A percentile compares a stretch with the other conserved stretches of the same genome.
Conservation (phyloP, 2,113 vertebrate species). For the Lepus europaeus region DNA sequence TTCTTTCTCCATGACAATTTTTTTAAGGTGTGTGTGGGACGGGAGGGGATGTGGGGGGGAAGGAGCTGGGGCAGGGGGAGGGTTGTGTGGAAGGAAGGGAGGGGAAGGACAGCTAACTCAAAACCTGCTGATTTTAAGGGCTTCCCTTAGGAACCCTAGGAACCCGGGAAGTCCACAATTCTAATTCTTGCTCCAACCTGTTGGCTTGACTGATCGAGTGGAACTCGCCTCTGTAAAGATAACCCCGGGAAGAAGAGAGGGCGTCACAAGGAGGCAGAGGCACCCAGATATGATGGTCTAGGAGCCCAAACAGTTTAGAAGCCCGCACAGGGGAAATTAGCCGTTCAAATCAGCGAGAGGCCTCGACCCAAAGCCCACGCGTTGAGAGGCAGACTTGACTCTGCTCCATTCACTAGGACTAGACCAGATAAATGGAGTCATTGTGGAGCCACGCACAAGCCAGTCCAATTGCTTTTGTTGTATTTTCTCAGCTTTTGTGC, state of each 20-base stretch:
- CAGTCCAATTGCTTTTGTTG: conserved; percentile 74
- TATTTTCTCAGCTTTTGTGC: conserved; percentile 71
- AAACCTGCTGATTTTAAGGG: conserved; percentile 42
- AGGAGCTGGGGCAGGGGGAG: too few relatives aligned
- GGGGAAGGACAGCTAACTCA: not conserved
- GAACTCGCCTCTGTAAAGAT: not conserved
- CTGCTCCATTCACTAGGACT: conserved; percentile 82
- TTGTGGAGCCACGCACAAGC: conserved; percentile 84
- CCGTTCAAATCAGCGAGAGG: conserved; percentile 74
- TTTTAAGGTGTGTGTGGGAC: not conserved
- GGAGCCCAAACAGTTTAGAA: conserved; percentile 35
- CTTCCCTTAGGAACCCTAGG: conserved; percentile 3
- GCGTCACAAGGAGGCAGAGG: not conserved
- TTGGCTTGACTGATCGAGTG: not conserved
- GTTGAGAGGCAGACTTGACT: conserved; percentile 81
- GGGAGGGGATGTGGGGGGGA: too few relatives aligned
- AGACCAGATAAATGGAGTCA: conserved; percentile 88
- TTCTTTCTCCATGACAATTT: not conserved
- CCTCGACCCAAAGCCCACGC: conserved; percentile 82
- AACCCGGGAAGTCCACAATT: not conserved
- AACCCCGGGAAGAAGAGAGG: not conserved
- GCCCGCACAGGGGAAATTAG: conserved; percentile 62
- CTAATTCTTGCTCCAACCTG: conserved; percentile 30
- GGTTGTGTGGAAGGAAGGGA: too few relatives aligned
- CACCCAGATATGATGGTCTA: not conserved